Base-by-base conservation (phyloP, 23 tunicate species). In the Trididemnum clinides region DNA sequence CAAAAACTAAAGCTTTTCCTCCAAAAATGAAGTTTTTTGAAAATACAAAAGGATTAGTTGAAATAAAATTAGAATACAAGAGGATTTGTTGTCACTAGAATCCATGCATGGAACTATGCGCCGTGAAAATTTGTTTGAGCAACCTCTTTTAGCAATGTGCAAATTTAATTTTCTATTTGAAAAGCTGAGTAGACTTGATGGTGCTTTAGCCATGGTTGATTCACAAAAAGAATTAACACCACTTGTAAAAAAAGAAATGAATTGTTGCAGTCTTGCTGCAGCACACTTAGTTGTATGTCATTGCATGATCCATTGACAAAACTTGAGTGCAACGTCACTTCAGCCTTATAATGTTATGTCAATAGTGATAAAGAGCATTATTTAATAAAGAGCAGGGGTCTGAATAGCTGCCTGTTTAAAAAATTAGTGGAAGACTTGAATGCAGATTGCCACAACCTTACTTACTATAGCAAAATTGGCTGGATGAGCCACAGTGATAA, bases 141-240 rank as follows among this genome's bases (percentile, higher is more conserved):
- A 50, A 49, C 85, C 79, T 78, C 70, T 87, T 4, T 33, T 78
- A 49, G 90, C 90, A 79, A 66, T 79, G 78, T 33, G 78, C 65
- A 87, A 87, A 80, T 87, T 78, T 80, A 87, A 75, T 75, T 77
- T 86, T 31, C 77, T 84, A 31, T 86, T 59, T 57, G 83, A 86
- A 57, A 87, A 44, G 39, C 64, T 86, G 28, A 71, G 88, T 84
- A 50, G 88, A 21, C 49, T 84, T 84, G 90, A 86, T 73, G 86
- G 91, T 80, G 91, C 86, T 77, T 80, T 86, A 80, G 91, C 87
- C 78, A 88, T 88, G 92, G 82, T 82, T 36, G 92, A 85, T 71
- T 78, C 78, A 82, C 82, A 88, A 78, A 81, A 72, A 37, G 92
- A 87, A 30, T 50, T 82, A 37, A 81, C 84, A 34, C 35, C 87